Evolutionary conservation across 2,888 invertebrate species (phyloP), one percentile per base, ranked within the genome.

Genomic region (Pemphredon lugubris): DNA sequence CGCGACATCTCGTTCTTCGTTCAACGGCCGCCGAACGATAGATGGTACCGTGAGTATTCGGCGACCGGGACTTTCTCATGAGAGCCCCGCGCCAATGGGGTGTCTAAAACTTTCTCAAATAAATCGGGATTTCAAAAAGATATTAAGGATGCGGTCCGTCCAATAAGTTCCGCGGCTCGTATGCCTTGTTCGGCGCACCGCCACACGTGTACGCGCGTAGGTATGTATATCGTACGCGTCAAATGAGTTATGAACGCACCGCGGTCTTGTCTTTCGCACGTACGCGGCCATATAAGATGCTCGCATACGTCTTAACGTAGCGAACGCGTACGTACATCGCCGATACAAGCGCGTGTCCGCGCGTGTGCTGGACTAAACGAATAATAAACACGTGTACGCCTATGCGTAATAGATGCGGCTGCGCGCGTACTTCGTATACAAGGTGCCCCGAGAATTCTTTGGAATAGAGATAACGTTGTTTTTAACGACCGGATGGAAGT

Each of bases 191-290:
- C 44, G 30, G 20, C 40, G 37, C 13, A 37, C 34, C 40, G 53
- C n/a, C n/a, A n/a, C n/a, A n/a, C n/a, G n/a, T n/a, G n/a, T n/a
- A n/a, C n/a, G n/a, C n/a, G n/a, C n/a, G n/a, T n/a, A n/a, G n/a
- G n/a, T n/a, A n/a, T n/a, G n/a, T n/a, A n/a, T n/a, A n/a, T n/a
- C 40, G 30, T 47, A 26, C 34, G 54, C 53, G 34, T 21, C 50
- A 42, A 50, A 60, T 74, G 72, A 74, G 44, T 68, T 74, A 74
- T 60, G 72, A 72, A 64, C 74, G 72, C 45, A 11, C 30, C 32
- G 63, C 44, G 45, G 59, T 51, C 67, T 39, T 53, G 67, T 64
- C 71, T 64, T 64, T 63, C 72, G 57, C 64, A 51, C 71, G 50
- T 64, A 59, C 45, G 18, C 9, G 37, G 11, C 21, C 50, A 3